Evolutionary conservation across 2,113 vertebrate genomes (phyloP), one percentile per base, ranked within the genome.

Genomic region (Lanius collurio): DNA sequence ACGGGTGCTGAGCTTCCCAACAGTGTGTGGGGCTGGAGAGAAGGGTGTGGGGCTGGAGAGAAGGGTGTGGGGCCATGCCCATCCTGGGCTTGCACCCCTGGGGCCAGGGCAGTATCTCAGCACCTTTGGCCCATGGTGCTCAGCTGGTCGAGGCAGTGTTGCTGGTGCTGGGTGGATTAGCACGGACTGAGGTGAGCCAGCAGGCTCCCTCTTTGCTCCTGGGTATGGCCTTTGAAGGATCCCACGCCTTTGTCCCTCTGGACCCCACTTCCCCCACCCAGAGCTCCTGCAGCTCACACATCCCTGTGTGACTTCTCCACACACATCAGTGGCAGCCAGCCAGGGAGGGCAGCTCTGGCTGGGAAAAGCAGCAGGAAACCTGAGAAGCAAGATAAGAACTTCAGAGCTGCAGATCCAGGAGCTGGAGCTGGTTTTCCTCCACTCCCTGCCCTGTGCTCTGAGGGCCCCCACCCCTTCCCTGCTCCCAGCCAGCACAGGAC

Each of bases 1-100:
- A 7, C 0, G 2, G 15, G 14, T 10, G 19, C 39, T 0, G 0
- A 74, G 56, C 7, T 52, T 53, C 52, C 46, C 16, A 2, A 4
- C 7, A 68, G 33, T 1, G 0, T 19, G 37, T 3, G 1, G 30
- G 30, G 31, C 35, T 64, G 74, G 37, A 27, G 52, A 0, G 1
- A 27, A 37, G 35, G 19, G 17, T 6, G 7, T 33, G 47, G 52
- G 39, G n/a, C 15, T 67, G 65, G 39, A 17, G 42, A 0, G 2
- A 13, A n/a, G 33, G 11, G 10, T 13, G 41, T 5, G 57, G 35
- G 47, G 20, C 24, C 0, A 0, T 68, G 35, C 12, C n/a, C 55
- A 33, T 17, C 7, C 57, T 15, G 44, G 15, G 4, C 49, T 68
- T 15, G 18, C 23, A 39, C 14, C 15, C 23, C 35, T 26, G 5